Base-by-base conservation (phyloP, 2,113 vertebrate genomes). In the Elachura formosa region DNA sequence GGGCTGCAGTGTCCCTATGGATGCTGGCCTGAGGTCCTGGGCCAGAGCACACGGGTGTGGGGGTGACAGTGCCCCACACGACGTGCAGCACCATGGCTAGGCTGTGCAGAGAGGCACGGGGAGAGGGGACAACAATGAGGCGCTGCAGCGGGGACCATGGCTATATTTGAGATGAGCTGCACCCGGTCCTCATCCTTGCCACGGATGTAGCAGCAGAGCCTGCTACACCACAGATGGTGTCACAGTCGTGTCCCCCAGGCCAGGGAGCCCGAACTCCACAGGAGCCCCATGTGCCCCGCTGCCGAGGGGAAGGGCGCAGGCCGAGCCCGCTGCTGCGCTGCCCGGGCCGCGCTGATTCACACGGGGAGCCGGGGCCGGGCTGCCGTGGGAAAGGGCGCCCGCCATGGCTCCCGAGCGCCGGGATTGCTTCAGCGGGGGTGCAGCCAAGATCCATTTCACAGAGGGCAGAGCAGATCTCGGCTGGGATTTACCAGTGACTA, bases 371-470 rank as follows among this genome's bases (percentile, higher is more conserved):
- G 28, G 62, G 51, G 71, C 84, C 7, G 64, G 34, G 93, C 83
- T 58, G 96, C 97, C 97, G 97, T 98, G 98, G 98, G 98, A 98
- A 98, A 93, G 84, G 28, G 59, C 67, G 33, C 96, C 89, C 54
- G 75, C 84, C 75, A 89, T 73, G 94, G 96, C 97, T 98, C 97
- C 97, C 97, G 97, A 97, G 97, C 94, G 46, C 91, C 59, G 71
- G 91, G 95, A 95, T 93, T 96, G 96, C 96, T 94, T 94, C 95
- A 96, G 96, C 82, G 55, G 92, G 88, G 96, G 87, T 76, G 93
- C 96, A 97, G 97, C 97, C 96, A 87, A 97, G 97, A 96, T 81
- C 87, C 95, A 80, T 93, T 94, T 83, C 74, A 85, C 96, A 97
- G 91, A 80, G 94, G 89, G 97, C 96, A 95, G 95, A 49, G 26